Evolutionary conservation across 2,113 vertebrate genomes (phyloP), one percentile per base, ranked within the genome.

Genomic region (Nematolebias whitei): DNA sequence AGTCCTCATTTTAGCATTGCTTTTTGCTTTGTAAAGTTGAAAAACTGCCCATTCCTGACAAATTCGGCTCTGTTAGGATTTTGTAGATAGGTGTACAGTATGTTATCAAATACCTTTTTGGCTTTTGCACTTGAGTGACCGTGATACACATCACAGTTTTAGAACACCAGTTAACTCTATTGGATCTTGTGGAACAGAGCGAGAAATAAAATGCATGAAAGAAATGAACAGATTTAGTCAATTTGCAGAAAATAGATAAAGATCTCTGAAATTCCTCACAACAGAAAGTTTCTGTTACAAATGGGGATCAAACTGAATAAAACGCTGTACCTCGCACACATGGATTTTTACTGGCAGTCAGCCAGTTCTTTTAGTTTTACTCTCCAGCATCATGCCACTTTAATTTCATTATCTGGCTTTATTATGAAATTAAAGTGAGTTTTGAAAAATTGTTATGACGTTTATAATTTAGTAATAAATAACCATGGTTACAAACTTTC

Each of bases 101-200:
- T 66, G 63, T 54, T 68, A 64, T 78, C 63, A 71, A 57, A 49
- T 15, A 23, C 68, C 51, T 58, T 54, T 58, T 54, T 66, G 40
- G 52, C 41, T 40, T 63, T 55, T 68, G 41, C 16, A 39, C 23
- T 19, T 49, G 45, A 61, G 35, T 73, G 71, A 45, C 47, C 63
- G 49, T 16, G n/a, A 40, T n/a, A n/a, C n/a, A n/a, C n/a, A n/a
- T n/a, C n/a, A n/a, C n/a, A n/a, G n/a, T n/a, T n/a, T 58, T 18
- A 41, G 57, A 26, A 68, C 49, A 61, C 40, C 40, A 23, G 18
- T 76, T 71, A 50, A 59, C 20, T 29, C 26, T 29, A 29, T 3
- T 29, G 3, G 26, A 29, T 29, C n/a, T n/a, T n/a, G n/a, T n/a
- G n/a, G n/a, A 29, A 29, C 7, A 29, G 26, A 29, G 7, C 7